These are phyloP conservation scores for Euplagia quadripunctaria DNA, from an alignment of 2,888 invertebrate species.

Conservation along the genomic window DNA sequence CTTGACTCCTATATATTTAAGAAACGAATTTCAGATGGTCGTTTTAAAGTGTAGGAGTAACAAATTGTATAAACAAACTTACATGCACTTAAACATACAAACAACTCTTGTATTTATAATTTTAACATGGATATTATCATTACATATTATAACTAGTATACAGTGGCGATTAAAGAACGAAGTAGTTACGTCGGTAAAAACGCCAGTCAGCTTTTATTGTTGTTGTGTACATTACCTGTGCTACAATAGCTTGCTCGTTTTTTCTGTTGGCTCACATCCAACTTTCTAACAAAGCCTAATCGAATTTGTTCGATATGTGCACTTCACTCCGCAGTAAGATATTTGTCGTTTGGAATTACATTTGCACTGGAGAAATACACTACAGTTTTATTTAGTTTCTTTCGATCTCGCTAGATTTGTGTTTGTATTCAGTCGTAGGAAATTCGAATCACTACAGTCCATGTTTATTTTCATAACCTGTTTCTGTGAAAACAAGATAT, in stretches of 20 bases:
- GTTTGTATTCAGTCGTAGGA: background rate
- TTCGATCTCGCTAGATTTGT: slow-evolving; percentile 9
- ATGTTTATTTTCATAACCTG: background rate
- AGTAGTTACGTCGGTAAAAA: background rate
- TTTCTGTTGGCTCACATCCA: slow-evolving; percentile 43
- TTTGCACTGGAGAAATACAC: slow-evolving; percentile 37
- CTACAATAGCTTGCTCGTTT: slow-evolving; percentile 34
- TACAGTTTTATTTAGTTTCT: slow-evolving; percentile 21
- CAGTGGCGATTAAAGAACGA: too few species aligned
- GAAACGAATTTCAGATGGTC: too few species aligned
- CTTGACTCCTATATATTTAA: too few species aligned
- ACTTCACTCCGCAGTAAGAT: slow-evolving; percentile 41
- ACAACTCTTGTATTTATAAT: too few species aligned
- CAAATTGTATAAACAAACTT: too few species aligned
- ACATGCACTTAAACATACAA: too few species aligned
- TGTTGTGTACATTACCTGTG: slow-evolving; percentile 38
- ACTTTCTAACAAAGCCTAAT: slow-evolving; percentile 47
- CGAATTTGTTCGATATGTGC: slow-evolving; percentile 48
- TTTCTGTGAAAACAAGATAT: background rate
- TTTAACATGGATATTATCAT: too few species aligned
- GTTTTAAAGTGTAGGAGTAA: too few species aligned
- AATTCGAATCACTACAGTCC: slow-evolving; percentile 5
- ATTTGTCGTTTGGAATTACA: slow-evolving; percentile 51
- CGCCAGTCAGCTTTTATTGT: slow-evolving; percentile 22
- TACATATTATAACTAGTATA: too few species aligned